phyloP scores from a whole-genome alignment of 2,113 vertebrate species.

The Melanerpes aurifrons region DNA sequence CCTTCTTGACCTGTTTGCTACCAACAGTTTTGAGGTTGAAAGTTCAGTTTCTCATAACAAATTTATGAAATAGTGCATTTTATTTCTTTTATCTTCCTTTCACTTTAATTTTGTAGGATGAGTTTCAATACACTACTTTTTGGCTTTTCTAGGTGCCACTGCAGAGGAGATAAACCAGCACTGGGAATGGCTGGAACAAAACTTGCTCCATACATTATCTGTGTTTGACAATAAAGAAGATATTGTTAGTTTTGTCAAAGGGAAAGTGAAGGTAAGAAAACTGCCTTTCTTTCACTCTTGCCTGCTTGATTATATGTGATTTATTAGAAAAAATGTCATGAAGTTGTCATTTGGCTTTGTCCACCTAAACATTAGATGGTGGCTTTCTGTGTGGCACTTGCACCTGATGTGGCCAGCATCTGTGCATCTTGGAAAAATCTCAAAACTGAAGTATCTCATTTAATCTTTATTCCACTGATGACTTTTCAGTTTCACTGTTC shows the following conservation, averaged over 20 bases:
- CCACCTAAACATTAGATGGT: neutral
- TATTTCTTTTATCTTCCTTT: neutral
- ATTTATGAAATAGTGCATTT: neutral
- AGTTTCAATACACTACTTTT: neutral
- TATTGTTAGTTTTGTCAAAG: conserved; percentile 90
- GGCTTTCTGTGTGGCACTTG: neutral
- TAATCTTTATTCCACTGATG: neutral
- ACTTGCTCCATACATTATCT: conserved; percentile 91
- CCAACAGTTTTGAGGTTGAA: conserved; percentile 2
- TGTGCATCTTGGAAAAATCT: neutral
- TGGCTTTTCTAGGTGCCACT: conserved; percentile 82
- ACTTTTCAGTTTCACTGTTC: neutral
- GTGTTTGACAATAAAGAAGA: conserved; percentile 99
- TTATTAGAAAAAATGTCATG: neutral
- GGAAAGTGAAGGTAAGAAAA: conserved; percentile 92
- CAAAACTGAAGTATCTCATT: neutral
- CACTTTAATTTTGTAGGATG: neutral
- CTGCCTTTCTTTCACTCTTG: neutral
- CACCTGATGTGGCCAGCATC: neutral
- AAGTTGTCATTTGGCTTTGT: neutral
- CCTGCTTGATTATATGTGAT: accelerated
- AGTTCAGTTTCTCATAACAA: conserved; percentile 7
- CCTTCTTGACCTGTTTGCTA: neutral
- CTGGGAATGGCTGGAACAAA: conserved; percentile 96
- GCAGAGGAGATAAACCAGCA: conserved; percentile 91